Evolutionary conservation across 2,888 invertebrate genomes (phyloP).

Genomic region (Cantharis rufa): DNA sequence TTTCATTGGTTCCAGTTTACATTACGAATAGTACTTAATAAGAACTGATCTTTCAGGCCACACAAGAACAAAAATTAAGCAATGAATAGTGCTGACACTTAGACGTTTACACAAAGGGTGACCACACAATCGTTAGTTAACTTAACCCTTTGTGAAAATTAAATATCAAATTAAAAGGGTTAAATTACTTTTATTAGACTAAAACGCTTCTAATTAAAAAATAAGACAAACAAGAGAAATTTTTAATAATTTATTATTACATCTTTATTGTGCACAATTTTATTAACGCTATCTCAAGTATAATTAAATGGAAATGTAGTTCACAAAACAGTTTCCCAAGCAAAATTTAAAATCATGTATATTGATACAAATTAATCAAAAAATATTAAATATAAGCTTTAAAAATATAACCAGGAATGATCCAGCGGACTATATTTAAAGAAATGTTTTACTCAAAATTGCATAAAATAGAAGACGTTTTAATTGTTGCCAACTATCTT

Average conservation of each 20-base stretch:
- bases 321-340: no score
- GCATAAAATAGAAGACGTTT: no score
- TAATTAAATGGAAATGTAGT: no score
- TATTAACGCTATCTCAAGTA: no score
- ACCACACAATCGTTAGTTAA: conserved; percentile 9
- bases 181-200: conserved; percentile 5
- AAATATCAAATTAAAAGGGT: conserved; percentile 2
- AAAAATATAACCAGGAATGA: no score
- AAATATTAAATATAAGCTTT: no score
- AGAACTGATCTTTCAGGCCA: neutral
- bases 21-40: neutral
- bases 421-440: no score
- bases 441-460: no score
- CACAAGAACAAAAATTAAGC: conserved; percentile 1
- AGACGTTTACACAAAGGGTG: conserved; percentile 7
- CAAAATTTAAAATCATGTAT: no score
- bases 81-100: neutral
- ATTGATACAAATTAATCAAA: no score
- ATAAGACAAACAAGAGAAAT: neutral
- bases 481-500: no score
- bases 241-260: neutral
- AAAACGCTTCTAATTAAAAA: neutral
- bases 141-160: conserved; percentile 6
- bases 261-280: no score
- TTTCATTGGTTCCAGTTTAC: neutral